These are phyloP conservation scores for Antechinus stuartii DNA, from an alignment of 2,113 vertebrate species.

Conservation along the genomic window DNA sequence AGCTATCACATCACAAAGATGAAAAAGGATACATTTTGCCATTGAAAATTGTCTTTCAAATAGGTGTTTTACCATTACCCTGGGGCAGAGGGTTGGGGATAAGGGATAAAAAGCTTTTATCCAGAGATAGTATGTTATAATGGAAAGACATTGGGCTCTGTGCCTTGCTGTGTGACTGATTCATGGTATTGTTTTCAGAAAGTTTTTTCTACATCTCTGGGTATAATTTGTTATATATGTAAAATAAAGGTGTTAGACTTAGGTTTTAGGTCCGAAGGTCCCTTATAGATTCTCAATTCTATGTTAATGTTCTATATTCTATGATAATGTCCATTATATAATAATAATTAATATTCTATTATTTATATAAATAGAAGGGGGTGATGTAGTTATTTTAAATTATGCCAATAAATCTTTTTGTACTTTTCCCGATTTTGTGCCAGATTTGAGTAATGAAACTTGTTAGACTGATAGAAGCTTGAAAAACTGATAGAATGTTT, in stretches of 20 bases:
- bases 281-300: neutral
- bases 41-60: constrained; percentile 24
- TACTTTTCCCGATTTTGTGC: neutral
- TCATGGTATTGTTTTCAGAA: neutral
- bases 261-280: neutral
- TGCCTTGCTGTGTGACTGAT: neutral
- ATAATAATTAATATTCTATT: neutral
- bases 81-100: too few relatives aligned
- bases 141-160: neutral
- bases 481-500: neutral
- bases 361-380: neutral
- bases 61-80: neutral
- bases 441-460: neutral
- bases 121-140: neutral
- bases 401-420: neutral
- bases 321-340: neutral
- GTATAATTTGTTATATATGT: neutral
- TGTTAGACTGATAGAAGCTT: neutral
- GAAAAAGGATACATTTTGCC: neutral
- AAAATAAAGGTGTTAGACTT: neutral
- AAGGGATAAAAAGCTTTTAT: neutral
- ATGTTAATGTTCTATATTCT: neutral
- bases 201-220: neutral
- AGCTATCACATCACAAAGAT: constrained; percentile 48
- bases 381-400: neutral